Conservation (phyloP, 1,140 invertebrate genomes). For the Pollicipes pollicipes region DNA sequence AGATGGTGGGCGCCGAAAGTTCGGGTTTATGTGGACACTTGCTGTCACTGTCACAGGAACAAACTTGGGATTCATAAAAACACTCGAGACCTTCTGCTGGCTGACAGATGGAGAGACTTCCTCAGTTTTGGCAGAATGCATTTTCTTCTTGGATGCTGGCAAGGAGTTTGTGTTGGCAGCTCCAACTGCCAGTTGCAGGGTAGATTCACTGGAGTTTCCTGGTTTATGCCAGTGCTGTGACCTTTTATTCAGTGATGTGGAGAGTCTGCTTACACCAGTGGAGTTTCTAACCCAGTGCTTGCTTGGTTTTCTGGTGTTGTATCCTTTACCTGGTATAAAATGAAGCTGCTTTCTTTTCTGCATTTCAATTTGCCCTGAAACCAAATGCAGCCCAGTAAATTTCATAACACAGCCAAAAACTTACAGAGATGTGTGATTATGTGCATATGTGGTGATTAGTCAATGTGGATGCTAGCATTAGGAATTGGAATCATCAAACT, state of each 20-base stretch:
- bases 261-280: not conserved
- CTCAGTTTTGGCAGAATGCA: not conserved
- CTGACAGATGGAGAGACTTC: not conserved
- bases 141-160: not conserved
- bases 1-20: not conserved
- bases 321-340: not conserved
- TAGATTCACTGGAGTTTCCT: not conserved
- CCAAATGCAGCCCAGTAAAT: not conserved
- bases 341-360: too few species aligned
- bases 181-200: too few species aligned
- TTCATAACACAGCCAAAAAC: not conserved
- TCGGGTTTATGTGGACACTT: not conserved
- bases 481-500: too few species aligned
- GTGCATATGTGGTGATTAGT: not conserved
- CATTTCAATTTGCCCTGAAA: not conserved
- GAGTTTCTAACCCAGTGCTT: not conserved
- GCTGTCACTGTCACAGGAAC: not conserved
- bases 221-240: not conserved
- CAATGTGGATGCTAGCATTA: not conserved
- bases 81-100: not conserved
- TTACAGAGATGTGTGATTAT: not conserved
- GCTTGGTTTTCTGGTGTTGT: not conserved
- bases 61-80: not conserved
- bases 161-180: too few species aligned
- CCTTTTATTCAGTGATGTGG: not conserved